Evolutionary conservation across 2,113 vertebrate species (phyloP), one percentile per base, ranked within the genome.

Genomic region (Equus przewalskii): DNA sequence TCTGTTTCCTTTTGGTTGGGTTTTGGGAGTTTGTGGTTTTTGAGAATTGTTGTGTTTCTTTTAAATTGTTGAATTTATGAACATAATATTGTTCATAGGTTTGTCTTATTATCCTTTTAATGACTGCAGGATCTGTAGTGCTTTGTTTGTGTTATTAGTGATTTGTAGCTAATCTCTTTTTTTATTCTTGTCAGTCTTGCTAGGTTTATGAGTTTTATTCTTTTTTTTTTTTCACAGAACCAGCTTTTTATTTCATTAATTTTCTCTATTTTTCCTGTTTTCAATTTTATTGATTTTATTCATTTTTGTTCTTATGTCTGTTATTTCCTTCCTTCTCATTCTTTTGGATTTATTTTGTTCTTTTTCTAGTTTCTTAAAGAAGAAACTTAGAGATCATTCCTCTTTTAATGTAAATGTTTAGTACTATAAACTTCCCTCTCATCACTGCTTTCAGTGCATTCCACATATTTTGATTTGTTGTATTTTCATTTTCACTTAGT

Each of bases 21-120:
- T 64, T 84, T 83, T 94, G 10, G 72, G 41, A 73, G 14, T 46
- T 95, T 83, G 22, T 91, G 30, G 30, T 58, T 91, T 97, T 83
- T 78, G 26, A 91, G 56, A 84, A 79, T 88, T 93, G 33, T 95
- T 79, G 58, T 41, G 46, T 70, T 96, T 89, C 56, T 72, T 81
- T 73, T 62, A 49, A 81, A 94, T 72, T 94, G 36, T 41, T 41
- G 36, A 41, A 41, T 41, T 41, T 91, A 89, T 95, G 67, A 96
- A 65, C 49, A 69, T 94, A 80, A 97, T 84, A 21, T 89, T 89
- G 18, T 54, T 85, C 2, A 5, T 92, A 72, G 51, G 87, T 33
- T 73, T 94, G 3, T 11, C 33, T 90, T 81, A 7, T 79, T 89
- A 36, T 84, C n/a, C 36, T 67, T 65, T 88, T 79, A 88, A n/a